Conservation (phyloP, 35 echinoderm and acorn worm genomes). For the Stichopus chloronotus region DNA sequence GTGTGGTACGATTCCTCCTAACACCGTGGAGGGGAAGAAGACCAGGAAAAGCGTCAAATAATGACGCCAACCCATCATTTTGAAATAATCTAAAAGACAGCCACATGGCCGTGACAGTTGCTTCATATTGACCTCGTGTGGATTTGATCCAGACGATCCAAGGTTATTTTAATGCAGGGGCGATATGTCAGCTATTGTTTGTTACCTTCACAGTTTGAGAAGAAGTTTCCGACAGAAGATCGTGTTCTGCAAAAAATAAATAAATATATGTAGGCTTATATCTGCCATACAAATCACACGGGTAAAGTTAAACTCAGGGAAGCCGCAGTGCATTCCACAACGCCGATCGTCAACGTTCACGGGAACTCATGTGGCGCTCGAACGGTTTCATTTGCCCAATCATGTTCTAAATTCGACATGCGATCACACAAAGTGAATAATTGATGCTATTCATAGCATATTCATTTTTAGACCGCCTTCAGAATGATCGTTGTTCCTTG, state of each 20-base stretch:
- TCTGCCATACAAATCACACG: too few relatives aligned
- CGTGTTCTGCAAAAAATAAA: too few relatives aligned
- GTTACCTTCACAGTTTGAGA: too few relatives aligned
- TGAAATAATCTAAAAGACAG: not conserved
- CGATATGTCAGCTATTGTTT: too few relatives aligned
- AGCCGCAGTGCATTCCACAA: not conserved
- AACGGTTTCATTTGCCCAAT: not conserved
- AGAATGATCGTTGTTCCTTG: slow-evolving; percentile 10
- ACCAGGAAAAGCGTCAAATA: not conserved
- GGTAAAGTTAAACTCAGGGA: too few relatives aligned
- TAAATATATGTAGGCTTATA: too few relatives aligned
- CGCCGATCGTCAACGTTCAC: not conserved
- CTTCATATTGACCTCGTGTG: not conserved
- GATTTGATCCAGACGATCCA: too few relatives aligned
- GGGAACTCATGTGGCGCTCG: not conserved
- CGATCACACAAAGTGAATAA: not conserved
- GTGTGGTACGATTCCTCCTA: not conserved
- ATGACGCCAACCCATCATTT: slow-evolving; percentile 5
- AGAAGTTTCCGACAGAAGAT: too few relatives aligned
- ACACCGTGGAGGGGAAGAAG: not conserved
- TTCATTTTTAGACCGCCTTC: not conserved
- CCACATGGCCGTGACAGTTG: not conserved
- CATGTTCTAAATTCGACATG: not conserved
- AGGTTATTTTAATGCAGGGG: too few relatives aligned
- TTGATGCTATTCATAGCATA: slow-evolving; percentile 43